phyloP scores from a whole-genome alignment of 2,888 invertebrate genomes.

The Allophyes oxyacanthae region DNA sequence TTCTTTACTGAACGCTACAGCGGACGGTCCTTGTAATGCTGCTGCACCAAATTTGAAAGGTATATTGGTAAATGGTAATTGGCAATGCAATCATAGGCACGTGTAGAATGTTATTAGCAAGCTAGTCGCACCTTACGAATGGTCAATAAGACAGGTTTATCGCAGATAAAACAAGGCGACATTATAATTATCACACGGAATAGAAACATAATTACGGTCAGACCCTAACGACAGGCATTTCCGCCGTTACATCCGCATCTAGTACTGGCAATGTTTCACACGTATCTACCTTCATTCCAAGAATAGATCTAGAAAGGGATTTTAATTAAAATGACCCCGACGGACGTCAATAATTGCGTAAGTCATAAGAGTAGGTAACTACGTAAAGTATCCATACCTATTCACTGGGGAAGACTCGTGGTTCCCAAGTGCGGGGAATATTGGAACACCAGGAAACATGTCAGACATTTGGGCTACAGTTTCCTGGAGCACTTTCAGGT shows the following conservation, averaged over 20 bases:
- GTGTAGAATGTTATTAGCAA: too few species aligned
- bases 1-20: too few species aligned
- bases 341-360: constrained; percentile 6
- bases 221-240: constrained; percentile 16
- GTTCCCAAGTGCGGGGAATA: constrained; percentile 98
- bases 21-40: too few species aligned
- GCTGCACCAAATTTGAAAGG: too few species aligned
- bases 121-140: too few species aligned
- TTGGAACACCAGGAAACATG: constrained; percentile 97
- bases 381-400: constrained; percentile 88
- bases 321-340: constrained; percentile 42
- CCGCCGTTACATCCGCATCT: constrained; percentile 20
- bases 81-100: too few species aligned
- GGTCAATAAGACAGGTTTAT: too few species aligned
- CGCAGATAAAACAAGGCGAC: too few species aligned
- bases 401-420: constrained; percentile 99
- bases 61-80: too few species aligned
- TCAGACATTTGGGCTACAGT: constrained; percentile 95
- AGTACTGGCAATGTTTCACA: not conserved
- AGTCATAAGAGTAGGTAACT: too few species aligned
- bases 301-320: constrained; percentile 32
- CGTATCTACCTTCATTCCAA: constrained; percentile 9
- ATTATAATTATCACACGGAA: too few species aligned
- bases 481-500: constrained; percentile 95
- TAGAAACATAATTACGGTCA: constrained; percentile 6